Conservation (phyloP, 2,888 invertebrate genomes). For the Onthophagus sagittarius region DNA sequence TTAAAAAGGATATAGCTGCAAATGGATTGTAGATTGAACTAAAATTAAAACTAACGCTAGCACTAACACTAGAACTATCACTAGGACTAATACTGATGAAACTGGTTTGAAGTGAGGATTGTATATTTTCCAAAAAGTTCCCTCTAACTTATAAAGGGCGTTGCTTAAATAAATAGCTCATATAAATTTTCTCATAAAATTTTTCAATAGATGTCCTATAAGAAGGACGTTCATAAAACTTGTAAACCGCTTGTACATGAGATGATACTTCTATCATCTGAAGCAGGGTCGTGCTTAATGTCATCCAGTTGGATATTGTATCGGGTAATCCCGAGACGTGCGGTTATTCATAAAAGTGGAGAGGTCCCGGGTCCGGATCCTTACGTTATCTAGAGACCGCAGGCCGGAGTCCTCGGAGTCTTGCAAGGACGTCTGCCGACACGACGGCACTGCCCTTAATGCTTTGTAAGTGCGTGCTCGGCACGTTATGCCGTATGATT, state of each 20-base stretch:
- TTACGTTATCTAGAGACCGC: slow-evolving; percentile 30
- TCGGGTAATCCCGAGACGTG: background rate
- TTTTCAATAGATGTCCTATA: background rate
- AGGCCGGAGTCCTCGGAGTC: slow-evolving; percentile 34
- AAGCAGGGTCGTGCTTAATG: background rate
- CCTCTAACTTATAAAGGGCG: no score
- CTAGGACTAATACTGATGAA: no score
- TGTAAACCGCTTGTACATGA: background rate
- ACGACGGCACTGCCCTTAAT: slow-evolving; percentile 41
- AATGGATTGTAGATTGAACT: no score
- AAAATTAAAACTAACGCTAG: no score
- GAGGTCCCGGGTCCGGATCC: slow-evolving; percentile 27
- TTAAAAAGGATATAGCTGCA: no score
- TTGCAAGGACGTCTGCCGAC: slow-evolving; percentile 34
- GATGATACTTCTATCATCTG: background rate
- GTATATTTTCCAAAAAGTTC: no score
- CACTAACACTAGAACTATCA: no score
- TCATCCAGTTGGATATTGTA: background rate
- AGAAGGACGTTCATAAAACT: background rate
- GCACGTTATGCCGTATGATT: slow-evolving; percentile 48
- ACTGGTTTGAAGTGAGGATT: no score
- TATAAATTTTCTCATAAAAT: background rate
- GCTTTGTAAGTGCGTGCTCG: slow-evolving; percentile 47
- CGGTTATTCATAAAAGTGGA: slow-evolving; percentile 21
- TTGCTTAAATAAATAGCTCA: no score